A percentile compares a stretch with the other conserved stretches of the same genome.
Evolutionary conservation across 2,113 vertebrate genomes (phyloP).

Genomic region (Procavia capensis): DNA sequence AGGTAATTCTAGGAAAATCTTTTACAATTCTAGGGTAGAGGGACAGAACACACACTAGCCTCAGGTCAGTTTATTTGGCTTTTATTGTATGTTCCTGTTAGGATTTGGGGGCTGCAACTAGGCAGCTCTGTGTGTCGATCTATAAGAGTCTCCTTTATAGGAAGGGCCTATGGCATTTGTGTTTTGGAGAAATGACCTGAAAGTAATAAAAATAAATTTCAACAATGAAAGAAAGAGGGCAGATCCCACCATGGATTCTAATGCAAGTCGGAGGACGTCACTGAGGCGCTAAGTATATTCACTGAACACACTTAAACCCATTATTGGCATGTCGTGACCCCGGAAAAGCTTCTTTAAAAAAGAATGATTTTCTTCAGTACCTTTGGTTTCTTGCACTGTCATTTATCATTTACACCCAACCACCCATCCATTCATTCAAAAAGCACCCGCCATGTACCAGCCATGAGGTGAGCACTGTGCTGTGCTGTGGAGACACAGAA

Average conservation of each 20-base stretch:
- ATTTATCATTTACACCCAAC: too few relatives aligned
- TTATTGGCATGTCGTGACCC: neutral
- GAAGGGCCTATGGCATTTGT: conserved; percentile 13
- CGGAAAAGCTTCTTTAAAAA: neutral
- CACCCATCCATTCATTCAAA: neutral
- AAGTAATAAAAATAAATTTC: conserved; percentile 63
- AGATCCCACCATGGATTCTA: neutral
- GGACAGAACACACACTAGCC: neutral
- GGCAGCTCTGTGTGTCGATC: neutral
- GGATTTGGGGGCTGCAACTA: conserved; percentile 20
- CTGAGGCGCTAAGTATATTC: neutral
- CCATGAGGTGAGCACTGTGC: neutral
- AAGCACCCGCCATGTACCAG: neutral
- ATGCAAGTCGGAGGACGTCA: neutral
- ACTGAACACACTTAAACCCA: neutral
- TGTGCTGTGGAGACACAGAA: neutral
- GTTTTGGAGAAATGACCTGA: conserved; percentile 44
- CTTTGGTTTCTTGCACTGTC: neutral
- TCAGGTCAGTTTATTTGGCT: neutral
- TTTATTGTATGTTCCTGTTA: neutral
- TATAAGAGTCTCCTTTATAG: conserved; percentile 36
- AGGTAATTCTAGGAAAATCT: conserved; percentile 10
- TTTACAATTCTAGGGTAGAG: neutral
- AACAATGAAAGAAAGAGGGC: neutral
- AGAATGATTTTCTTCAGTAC: neutral